Evolutionary conservation across 2,888 invertebrate genomes (phyloP).

Genomic region (Drosophila formosana): DNA sequence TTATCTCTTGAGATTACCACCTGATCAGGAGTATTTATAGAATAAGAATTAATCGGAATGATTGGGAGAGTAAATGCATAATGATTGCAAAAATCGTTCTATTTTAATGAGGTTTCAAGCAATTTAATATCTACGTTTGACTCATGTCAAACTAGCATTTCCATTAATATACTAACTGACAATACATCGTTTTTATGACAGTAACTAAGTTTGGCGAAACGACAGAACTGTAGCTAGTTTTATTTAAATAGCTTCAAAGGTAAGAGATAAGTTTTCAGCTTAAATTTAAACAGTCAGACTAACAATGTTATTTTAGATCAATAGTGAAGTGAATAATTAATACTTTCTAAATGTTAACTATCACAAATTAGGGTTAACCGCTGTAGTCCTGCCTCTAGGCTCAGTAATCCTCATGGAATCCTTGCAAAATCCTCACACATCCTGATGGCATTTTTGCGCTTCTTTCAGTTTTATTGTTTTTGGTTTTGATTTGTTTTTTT

Average conservation of each 20-base stretch:
- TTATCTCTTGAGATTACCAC: background rate
- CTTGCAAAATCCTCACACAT: slow-evolving; percentile 15
- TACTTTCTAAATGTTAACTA: background rate
- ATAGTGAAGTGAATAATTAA: background rate
- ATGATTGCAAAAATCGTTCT: no score
- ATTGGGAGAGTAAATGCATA: no score
- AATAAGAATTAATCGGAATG: no score
- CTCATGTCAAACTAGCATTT: no score
- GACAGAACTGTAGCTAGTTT: background rate
- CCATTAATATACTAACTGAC: no score
- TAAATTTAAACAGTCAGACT: no score
- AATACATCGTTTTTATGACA: no score
- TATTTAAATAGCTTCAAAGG: background rate
- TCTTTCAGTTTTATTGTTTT: slow-evolving; percentile 7
- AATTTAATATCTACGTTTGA: no score
- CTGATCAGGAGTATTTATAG: no score
- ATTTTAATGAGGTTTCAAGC: no score
- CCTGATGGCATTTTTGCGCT: slow-evolving; percentile 29
- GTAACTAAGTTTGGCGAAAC: no score
- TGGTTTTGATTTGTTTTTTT: slow-evolving; percentile 18
- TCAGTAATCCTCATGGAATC: slow-evolving; percentile 26
- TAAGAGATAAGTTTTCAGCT: background rate
- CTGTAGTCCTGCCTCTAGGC: background rate
- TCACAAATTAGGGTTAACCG: background rate
- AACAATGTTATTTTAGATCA: no score